Evolutionary conservation across 2,113 vertebrate genomes (phyloP).

Genomic region (Solea solea): DNA sequence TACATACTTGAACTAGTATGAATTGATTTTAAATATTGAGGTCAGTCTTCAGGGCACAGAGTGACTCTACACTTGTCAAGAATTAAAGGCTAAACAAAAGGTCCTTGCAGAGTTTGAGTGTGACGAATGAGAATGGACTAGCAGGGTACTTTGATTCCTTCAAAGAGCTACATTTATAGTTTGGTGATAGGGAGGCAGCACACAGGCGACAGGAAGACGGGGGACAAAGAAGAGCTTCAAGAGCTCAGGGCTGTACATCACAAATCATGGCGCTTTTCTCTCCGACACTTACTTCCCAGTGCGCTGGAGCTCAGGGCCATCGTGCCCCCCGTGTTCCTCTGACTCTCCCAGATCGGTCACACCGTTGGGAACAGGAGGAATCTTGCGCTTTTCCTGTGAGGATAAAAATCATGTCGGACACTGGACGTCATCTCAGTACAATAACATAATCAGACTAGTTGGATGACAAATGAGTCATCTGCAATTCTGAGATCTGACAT

Average conservation of each 20-base stretch:
- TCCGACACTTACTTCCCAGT: slow-evolving; percentile 89
- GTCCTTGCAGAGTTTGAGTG: slow-evolving; percentile 24
- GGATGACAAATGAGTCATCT: too few relatives aligned
- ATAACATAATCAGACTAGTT: not conserved
- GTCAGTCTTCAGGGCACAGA: not conserved
- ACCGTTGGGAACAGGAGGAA: slow-evolving; percentile 94
- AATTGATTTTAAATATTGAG: not conserved
- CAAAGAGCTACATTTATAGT: slow-evolving; percentile 34
- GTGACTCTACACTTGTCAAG: not conserved
- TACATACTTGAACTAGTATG: too few relatives aligned
- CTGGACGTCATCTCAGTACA: not conserved
- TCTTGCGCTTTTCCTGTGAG: slow-evolving; percentile 94
- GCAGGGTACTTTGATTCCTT: slow-evolving; percentile 14
- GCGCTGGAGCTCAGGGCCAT: slow-evolving; percentile 94
- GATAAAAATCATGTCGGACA: slow-evolving; percentile 51
- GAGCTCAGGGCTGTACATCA: slow-evolving; percentile 2
- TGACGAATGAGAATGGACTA: slow-evolving; percentile 38
- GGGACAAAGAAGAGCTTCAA: slow-evolving; percentile 8
- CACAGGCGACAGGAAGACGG: slow-evolving; percentile 22
- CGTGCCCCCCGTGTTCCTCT: slow-evolving; percentile 90
- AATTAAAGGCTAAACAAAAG: slow-evolving; percentile 24
- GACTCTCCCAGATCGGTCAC: slow-evolving; percentile 91
- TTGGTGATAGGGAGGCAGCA: slow-evolving; percentile 11
- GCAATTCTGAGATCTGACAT: too few relatives aligned
- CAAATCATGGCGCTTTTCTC: slow-evolving; percentile 2